phyloP scores from a whole-genome alignment of 2,797 vertebrate species.

The Diplodus puntazzo region DNA sequence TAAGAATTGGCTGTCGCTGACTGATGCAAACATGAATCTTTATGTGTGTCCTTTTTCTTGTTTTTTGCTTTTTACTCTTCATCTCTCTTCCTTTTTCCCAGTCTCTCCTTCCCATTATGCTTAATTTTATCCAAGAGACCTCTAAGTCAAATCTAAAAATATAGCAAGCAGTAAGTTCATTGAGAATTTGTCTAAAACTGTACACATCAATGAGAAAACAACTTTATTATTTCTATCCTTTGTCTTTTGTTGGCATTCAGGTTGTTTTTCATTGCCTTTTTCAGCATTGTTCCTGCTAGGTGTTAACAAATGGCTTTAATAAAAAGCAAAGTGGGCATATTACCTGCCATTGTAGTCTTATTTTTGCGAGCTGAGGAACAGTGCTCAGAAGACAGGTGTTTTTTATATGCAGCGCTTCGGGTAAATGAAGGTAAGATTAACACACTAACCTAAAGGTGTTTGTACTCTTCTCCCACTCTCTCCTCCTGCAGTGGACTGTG shows the following conservation, averaged over 20 bases:
- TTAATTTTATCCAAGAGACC: neutral
- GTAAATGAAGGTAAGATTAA: neutral
- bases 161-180: neutral
- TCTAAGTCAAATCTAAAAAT: neutral
- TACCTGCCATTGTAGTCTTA: neutral
- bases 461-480: neutral
- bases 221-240: neutral
- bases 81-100: neutral
- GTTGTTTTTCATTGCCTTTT: neutral
- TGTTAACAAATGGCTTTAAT: conserved; percentile 22
- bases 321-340: neutral
- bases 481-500: conserved; percentile 83
- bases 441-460: neutral
- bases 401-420: neutral
- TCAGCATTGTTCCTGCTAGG: neutral
- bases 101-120: neutral
- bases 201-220: neutral
- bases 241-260: neutral
- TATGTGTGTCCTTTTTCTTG: neutral
- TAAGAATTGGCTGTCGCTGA: too few species aligned
- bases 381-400: neutral
- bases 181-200: neutral
- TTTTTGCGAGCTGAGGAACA: neutral
- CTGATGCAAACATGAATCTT: too few species aligned
- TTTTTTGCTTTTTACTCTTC: neutral